Evolutionary conservation across 64 coral and sea anemone species (phyloP), one percentile per base, ranked within the genome.

Genomic region (Stylophora pistillata): DNA sequence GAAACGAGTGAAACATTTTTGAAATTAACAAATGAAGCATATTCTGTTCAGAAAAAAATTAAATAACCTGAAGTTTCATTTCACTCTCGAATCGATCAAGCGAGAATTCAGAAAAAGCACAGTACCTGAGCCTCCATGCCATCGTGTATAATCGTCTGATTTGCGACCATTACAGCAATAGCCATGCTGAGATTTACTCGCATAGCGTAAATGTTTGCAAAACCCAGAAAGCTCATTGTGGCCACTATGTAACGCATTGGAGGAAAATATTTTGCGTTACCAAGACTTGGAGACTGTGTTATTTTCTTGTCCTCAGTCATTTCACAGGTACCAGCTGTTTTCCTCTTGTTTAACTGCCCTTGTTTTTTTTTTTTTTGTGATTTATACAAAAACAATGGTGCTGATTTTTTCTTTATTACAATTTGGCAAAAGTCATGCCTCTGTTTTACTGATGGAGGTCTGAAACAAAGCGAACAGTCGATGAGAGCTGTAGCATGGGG

Each of bases 91-190:
- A 30, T 32, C 20, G 29, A 53, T 23, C 0, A 29, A 13, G 0
- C 30, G 30, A 17, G 30, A 29, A 9, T n/a, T 21, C 73, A 33
- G 18, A 75, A 18, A 16, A 61, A 41, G 52, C 25, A n/a, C 20
- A 85, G 21, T 68, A 61, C 82, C 63, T 32, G 34, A 13, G 28
- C 30, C 20, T 55, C 74, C 41, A 34, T 53, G 21, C 66, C 53
- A 86, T 69, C 12, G 71, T 32, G 63, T 53, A 72, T 53, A 32
- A 54, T 16, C 27, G 83, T 86, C 20, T 71, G 26, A 29, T 86
- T 86, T 17, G 66, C 71, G 63, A 86, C 83, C 83, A 86, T 86
- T 16, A 70, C 83, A 86, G 71, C 83, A 64, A 86, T 86, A 30
- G 83, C 83, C 2, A 86, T 23, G 72, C 83, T 86, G 15, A 86